Evolutionary conservation across 2,888 invertebrate species (phyloP), one percentile per base, ranked within the genome.

Genomic region (Flexamia atlantica): DNA sequence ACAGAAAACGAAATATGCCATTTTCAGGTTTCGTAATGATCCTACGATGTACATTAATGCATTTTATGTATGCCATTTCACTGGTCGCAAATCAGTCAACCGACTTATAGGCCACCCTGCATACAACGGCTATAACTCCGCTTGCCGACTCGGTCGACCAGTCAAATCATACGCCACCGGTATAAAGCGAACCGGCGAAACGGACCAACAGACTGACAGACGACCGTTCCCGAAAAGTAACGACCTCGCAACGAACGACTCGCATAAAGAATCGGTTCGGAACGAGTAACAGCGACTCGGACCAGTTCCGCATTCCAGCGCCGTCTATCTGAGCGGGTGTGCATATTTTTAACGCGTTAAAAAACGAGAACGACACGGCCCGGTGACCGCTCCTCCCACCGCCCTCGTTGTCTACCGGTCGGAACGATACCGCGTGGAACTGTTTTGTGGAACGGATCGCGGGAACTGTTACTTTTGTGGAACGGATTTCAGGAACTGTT

Each of bases 321-420:
- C 20, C 57, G 23, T 57, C 57, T 20, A 57, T 57, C 57, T 57
- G 7, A 23, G 23, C 57, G 57, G 23, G 57, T 57, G 57, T 57
- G 57, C 57, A 57, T 57, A 57, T 57, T 57, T 57, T 57, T 57
- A 57, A 57, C 20, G 57, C 36, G 57, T 57, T 57, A n/a, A 57
- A 57, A 57, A 57, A 57, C 57, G 23, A 57, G 57, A 57, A 57
- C 57, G 57, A 57, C 57, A 57, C 12, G n/a, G 57, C 2, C 23
- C 57, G 17, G 57, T 57, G 57, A 23, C 57, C 57, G 57, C 57
- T 57, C 57, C 57, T 23, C 57, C 57, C 57, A 57, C 57, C 57
- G 57, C 10, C 46, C 57, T 57, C 57, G 17, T 57, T 57, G 23
- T 7, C 9, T 57, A 57, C 17, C 57, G 23, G 23, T 3, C 17